phyloP scores from a whole-genome alignment of 1,140 invertebrate genomes.

The Cardiocondyla obscurior region DNA sequence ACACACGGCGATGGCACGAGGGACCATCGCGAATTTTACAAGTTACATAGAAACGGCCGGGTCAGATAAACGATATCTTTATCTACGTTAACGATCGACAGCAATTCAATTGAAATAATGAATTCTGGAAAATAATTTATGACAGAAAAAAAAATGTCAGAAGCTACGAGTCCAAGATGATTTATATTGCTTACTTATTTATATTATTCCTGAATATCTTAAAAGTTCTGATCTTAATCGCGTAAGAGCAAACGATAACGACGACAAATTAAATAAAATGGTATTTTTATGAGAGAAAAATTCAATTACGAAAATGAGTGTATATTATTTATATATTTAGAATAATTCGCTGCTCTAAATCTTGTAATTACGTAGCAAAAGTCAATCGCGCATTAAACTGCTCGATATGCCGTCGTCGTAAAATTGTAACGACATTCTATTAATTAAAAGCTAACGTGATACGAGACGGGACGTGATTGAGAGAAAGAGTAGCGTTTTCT shows the following conservation, averaged over 20 bases:
- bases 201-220: background rate
- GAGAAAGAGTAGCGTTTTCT: background rate
- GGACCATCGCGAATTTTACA: background rate
- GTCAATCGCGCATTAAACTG: background rate
- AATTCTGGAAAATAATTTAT: background rate
- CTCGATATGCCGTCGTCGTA: background rate
- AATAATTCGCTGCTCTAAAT: background rate
- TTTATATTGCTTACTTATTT: background rate
- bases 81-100: background rate
- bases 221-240: background rate
- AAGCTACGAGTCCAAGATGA: background rate
- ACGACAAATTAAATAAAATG: background rate
- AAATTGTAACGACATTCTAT: background rate
- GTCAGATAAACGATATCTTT: background rate
- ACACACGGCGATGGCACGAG: background rate
- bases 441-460: background rate
- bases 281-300: background rate
- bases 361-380: background rate
- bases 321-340: background rate
- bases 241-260: background rate
- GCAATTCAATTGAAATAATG: slow-evolving; percentile 22
- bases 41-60: slow-evolving; percentile 1
- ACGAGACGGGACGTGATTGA: background rate
- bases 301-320: background rate
- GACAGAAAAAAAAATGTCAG: background rate